Base-by-base conservation (phyloP, 1,140 invertebrate genomes). In the Drosophila erecta region DNA sequence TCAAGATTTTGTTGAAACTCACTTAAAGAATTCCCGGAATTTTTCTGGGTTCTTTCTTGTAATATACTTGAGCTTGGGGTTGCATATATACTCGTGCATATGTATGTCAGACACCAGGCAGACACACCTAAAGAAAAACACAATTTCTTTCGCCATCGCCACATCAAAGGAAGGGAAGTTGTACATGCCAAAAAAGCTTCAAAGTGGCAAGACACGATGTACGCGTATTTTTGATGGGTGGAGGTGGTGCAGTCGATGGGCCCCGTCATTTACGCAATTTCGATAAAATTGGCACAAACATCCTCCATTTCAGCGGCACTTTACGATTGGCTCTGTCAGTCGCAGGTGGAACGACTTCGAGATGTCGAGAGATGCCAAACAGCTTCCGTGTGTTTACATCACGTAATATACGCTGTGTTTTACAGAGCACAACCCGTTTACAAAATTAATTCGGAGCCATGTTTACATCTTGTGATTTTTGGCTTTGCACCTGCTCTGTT, bases 161-260 rank as follows among this genome's bases (percentile, higher is more conserved):
- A 84, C 80, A 83, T 83, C 71, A 83, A 83, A 83, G 76, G 65
- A 61, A 71, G 80, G 66, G 80, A 79, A 83, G 38, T 17, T 17
- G 17, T 62, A 53, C 65, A 59, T 24, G 65, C 35, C 70, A 59
- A 51, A 75, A 70, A 67, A 59, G 47, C 69, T 56, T 56, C 44
- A 76, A 61, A 24, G 59, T 24, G 57, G 24, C 56, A 65, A 64
- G 70, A 51, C 51, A 17, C 35, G 37, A 55, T 43, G 56, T n/a
- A n/a, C n/a, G n/a, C n/a, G n/a, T 41, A 22, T 24, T 27, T n/a
- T 55, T 15, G 14, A 38, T 12, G 37, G 12, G 12, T 38, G 37
- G 54, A 1, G 15, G 38, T 3, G 27, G 54, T 56, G 47, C 43
- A 62, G 33, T 44, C 20, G 20, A 20, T 56, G 59, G 51, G 30